Evolutionary conservation across 2,113 vertebrate species (phyloP), one percentile per base, ranked within the genome.

Genomic region (Actenoides hombroni): DNA sequence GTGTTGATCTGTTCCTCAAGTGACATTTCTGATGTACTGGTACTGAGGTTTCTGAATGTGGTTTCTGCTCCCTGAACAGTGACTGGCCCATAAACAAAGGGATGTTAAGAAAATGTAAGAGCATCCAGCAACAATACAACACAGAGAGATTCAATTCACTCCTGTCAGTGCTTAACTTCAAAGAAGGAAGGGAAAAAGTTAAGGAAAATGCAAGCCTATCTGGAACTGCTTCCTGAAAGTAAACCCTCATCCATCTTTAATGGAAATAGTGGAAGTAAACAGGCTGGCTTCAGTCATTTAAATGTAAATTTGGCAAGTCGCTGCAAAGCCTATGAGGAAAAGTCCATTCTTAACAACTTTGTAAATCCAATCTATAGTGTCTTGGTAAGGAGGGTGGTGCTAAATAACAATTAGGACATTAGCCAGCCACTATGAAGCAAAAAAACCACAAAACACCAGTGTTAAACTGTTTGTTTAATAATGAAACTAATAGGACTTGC

Each of bases 1-100:
- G 69, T 70, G 86, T 84, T 90, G 76, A 91, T 97, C 82, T 84
- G 69, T 80, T 96, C 80, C 88, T 91, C 93, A 59, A 69, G 82
- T 95, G 95, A 85, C 89, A 96, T 92, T 97, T 90, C 88, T 65
- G 56, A 83, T 49, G 51, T 85, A 91, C 31, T 53, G 33, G 33
- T 63, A 56, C 24, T 1, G 19, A 88, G 35, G n/a, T 75, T 82
- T 94, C 73, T 67, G 65, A 82, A 69, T 2, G 2, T 16, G 13
- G 42, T 37, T 95, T 94, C 63, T 91, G 56, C 24, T 92, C 59
- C 61, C 69, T 54, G n/a, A 86, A 57, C 69, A 60, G 65, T 28
- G 65, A 23, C 56, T 75, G 67, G 6, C 35, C 65, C 14, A 2
- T 40, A 91, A 96, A 96, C 51, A 87, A 49, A 70, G n/a, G 18